phyloP scores from a whole-genome alignment of 2,888 invertebrate species.

The Spodoptera exigua region DNA sequence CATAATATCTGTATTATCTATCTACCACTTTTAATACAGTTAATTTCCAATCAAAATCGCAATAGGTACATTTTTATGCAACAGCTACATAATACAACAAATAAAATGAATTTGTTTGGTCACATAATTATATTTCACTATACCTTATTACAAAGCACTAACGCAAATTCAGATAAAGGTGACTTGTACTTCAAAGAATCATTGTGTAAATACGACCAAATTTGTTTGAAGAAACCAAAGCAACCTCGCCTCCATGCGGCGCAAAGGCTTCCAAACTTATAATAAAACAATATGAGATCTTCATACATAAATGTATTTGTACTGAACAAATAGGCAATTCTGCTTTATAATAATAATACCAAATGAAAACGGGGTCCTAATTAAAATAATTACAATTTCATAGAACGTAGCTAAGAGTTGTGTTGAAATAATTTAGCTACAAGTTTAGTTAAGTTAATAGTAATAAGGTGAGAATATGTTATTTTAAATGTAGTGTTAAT shows the following conservation, averaged over 20 bases:
- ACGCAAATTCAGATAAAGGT: no score
- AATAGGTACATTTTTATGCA: no score
- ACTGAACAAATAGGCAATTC: constrained; percentile 25
- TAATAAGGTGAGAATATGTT: constrained; percentile 23
- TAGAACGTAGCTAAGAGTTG: constrained; percentile 16
- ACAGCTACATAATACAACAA: no score
- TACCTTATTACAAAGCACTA: no score
- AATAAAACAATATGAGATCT: constrained; percentile 29
- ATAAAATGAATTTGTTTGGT: no score
- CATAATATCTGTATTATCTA: no score
- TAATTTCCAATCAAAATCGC: no score
- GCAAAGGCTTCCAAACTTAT: constrained; percentile 11
- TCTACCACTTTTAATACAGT: no score
- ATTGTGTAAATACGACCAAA: neutral
- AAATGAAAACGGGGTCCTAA: constrained; percentile 43
- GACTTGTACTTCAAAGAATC: constrained; percentile 10
- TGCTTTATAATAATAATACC: constrained; percentile 32
- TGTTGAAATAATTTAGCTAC: constrained; percentile 41
- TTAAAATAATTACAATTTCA: constrained; percentile 50
- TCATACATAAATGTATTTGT: constrained; percentile 29
- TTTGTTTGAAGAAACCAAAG: constrained; percentile 18
- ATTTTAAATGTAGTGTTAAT: constrained; percentile 26
- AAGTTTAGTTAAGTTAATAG: constrained; percentile 16
- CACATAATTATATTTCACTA: no score
- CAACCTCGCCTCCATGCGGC: neutral